Base-by-base conservation (phyloP, 2,797 vertebrate species). In the Rhynchonycteris naso region DNA sequence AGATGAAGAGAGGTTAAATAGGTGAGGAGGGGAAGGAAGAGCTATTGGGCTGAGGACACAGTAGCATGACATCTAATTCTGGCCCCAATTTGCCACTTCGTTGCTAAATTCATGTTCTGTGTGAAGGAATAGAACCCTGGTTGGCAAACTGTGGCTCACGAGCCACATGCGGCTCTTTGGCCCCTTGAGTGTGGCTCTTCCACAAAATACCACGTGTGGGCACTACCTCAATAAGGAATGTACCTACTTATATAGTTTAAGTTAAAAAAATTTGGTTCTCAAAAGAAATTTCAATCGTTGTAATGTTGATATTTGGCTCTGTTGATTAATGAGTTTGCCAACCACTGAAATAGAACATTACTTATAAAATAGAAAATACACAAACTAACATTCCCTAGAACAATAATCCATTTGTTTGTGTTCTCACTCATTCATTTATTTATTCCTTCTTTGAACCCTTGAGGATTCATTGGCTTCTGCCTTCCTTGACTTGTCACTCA, bases 21-120 rank as follows among this genome's bases (percentile, higher is more conserved):
- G 65, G 26, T 26, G n/a, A 56, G 28, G 11, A 13, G 61, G 15
- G n/a, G 28, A 63, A 15, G 66, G 47, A 50, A 76, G 85, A 74
- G 16, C 26, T 56, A 4, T 13, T 66, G 65, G 28, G 50, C 56
- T 26, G 65, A 94, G 66, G 38, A 38, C 28, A 38, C 4, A 22
- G 54, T 7, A 7, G 30, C 12, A 1, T 58, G 59, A 38, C 59
- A 66, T 81, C 19, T 7, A 71, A 19, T 61, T 72, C 61, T 88
- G 72, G 59, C 54, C 47, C 35, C 5, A 4, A 16, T 35, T 71
- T 63, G 22, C 76, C 38, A 43, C 52, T 38, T 75, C 24, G 74
- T 88, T 56, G 68, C 71, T 83, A 56, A 82, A 78, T 85, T 93
- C 13, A 58, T 21, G 33, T 88, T 82, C 9, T 90, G 88, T 74